Percentiles rank a stretch among this genome's conserved stretches.
Evolutionary conservation across 2,888 invertebrate species (phyloP).

Genomic region (Prosapia bicincta): DNA sequence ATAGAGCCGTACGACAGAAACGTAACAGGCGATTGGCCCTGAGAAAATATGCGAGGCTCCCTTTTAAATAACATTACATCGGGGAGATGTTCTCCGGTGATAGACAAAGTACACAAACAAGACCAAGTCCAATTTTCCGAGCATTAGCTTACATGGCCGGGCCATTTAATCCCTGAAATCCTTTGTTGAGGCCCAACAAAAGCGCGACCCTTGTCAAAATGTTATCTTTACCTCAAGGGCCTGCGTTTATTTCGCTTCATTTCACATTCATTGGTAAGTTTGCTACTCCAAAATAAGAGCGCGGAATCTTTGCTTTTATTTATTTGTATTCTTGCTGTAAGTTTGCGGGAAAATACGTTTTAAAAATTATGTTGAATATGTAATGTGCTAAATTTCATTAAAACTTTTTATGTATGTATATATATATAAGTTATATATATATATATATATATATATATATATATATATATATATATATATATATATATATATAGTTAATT

Average conservation of each 20-base stretch:
- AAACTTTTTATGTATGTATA: too few relatives aligned
- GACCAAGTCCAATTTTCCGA: neutral
- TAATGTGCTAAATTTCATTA: too few relatives aligned
- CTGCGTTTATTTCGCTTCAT: neutral
- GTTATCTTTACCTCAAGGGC: neutral
- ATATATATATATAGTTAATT: too few relatives aligned
- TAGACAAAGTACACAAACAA: neutral
- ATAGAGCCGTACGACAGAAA: too few relatives aligned
- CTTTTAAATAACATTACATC: slow-evolving; percentile 2
- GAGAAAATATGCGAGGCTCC: too few relatives aligned
- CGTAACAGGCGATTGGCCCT: too few relatives aligned
- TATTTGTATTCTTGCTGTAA: too few relatives aligned
- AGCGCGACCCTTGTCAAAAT: neutral
- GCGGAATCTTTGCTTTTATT: neutral
- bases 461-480: too few relatives aligned
- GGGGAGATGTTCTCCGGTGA: neutral
- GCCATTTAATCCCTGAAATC: neutral
- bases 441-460: too few relatives aligned
- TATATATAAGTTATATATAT: too few relatives aligned
- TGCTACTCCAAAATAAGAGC: neutral
- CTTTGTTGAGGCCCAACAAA: neutral
- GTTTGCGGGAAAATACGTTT: too few relatives aligned
- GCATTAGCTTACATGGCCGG: neutral
- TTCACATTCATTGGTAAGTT: neutral
- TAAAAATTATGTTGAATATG: too few relatives aligned